These are phyloP conservation scores for Camponotus vicinus DNA, from an alignment of 1,140 invertebrate species.

Conservation along the genomic window DNA sequence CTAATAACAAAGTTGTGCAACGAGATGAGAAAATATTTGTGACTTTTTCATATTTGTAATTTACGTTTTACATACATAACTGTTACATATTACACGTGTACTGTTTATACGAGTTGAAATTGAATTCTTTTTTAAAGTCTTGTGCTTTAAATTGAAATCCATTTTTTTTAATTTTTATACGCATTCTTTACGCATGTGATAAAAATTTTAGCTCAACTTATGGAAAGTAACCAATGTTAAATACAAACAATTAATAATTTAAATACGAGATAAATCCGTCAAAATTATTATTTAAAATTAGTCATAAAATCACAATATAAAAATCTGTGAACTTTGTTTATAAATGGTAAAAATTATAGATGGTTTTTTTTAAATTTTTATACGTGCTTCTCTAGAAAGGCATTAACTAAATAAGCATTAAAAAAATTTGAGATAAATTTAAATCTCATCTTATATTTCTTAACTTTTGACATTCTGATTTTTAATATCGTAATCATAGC, in stretches of 20 bases:
- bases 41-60: conserved; percentile 25
- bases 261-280: not conserved
- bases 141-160: not conserved
- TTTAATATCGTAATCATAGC: not conserved
- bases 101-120: not conserved
- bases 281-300: not conserved
- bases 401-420: not conserved
- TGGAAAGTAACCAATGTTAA: conserved; percentile 8
- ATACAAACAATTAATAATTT: not conserved
- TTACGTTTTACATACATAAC: not conserved
- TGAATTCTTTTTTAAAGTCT: not conserved
- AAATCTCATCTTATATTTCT: not conserved
- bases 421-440: not conserved
- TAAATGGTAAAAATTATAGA: not conserved
- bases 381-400: not conserved
- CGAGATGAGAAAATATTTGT: not conserved
- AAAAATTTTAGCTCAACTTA: not conserved
- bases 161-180: not conserved
- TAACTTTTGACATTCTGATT: not conserved
- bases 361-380: not conserved
- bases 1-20: conserved; percentile 20
- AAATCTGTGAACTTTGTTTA: not conserved
- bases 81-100: not conserved
- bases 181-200: not conserved
- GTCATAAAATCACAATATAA: not conserved